Evolutionary conservation across 2,888 invertebrate genomes (phyloP).

Genomic region (Molanna angustata): DNA sequence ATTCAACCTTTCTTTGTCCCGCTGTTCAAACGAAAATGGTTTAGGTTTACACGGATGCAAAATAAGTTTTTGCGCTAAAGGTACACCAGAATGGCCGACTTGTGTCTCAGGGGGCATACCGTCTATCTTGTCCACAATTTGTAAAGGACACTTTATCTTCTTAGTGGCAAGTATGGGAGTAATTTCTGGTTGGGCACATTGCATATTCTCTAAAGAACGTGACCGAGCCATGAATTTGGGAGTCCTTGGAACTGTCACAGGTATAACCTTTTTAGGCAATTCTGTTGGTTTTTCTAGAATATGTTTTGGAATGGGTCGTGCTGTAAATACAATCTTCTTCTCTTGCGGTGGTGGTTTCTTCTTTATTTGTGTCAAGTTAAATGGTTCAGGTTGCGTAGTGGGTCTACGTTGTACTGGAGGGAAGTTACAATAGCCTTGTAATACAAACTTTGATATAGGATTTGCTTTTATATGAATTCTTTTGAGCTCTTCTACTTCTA

Average conservation of each 20-base stretch:
- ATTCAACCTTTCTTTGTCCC: slow-evolving; percentile 56
- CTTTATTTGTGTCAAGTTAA: slow-evolving; percentile 58
- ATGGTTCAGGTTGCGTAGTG: slow-evolving; percentile 60
- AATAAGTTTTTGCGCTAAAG: slow-evolving; percentile 14
- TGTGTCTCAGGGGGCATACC: slow-evolving; percentile 8
- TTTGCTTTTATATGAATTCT: slow-evolving; percentile 67
- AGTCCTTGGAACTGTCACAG: slow-evolving; percentile 41
- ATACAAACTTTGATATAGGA: slow-evolving; percentile 60
- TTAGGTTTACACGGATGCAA: slow-evolving; percentile 34
- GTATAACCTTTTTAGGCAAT: slow-evolving; percentile 41
- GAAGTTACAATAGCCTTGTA: slow-evolving; percentile 50
- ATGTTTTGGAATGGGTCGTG: slow-evolving; percentile 60
- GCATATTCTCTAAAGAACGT: slow-evolving; percentile 20
- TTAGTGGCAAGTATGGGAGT: neutral
- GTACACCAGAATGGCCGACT: slow-evolving; percentile 27
- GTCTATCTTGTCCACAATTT: slow-evolving; percentile 20
- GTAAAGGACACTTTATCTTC: slow-evolving; percentile 6
- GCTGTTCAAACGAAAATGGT: slow-evolving; percentile 70
- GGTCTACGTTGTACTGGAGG: slow-evolving; percentile 55
- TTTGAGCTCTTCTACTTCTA: slow-evolving; percentile 62
- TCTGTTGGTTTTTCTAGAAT: slow-evolving; percentile 48
- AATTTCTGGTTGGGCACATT: neutral
- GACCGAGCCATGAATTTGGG: slow-evolving; percentile 40
- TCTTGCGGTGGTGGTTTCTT: slow-evolving; percentile 43
- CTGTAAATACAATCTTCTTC: slow-evolving; percentile 50